These are phyloP conservation scores for Drosophila leontia DNA, from an alignment of 1,140 invertebrate genomes.

Conservation along the genomic window DNA sequence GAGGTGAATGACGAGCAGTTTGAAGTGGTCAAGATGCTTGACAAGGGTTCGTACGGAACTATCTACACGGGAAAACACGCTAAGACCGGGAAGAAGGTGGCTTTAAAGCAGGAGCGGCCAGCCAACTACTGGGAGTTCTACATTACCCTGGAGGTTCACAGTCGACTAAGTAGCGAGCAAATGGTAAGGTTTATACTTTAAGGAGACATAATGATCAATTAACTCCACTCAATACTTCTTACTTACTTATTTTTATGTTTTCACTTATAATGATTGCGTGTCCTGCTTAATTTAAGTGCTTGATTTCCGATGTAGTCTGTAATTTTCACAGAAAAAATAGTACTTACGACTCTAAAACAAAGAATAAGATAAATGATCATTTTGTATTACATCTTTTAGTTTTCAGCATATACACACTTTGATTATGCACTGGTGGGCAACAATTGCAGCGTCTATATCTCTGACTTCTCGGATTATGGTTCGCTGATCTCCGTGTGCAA, in stretches of 20 bases:
- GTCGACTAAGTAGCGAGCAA: constrained; percentile 89
- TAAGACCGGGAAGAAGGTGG: constrained; percentile 86
- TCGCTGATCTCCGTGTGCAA: constrained; percentile 92
- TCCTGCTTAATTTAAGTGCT: no score
- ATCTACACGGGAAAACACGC: constrained; percentile 86
- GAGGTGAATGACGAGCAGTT: constrained; percentile 87
- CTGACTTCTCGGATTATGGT: constrained; percentile 91
- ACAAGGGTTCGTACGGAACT: constrained; percentile 91
- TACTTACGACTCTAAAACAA: background rate
- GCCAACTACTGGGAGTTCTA: constrained; percentile 93
- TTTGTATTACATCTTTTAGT: constrained; percentile 85
- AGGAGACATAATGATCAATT: background rate
- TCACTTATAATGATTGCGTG: no score
- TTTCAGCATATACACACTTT: constrained; percentile 89
- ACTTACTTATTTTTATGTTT: no score
- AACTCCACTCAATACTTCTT: no score
- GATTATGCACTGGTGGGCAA: constrained; percentile 89
- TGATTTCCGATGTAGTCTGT: no score
- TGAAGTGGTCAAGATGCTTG: constrained; percentile 89
- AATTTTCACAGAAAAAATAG: no score
- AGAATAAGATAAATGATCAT: background rate
- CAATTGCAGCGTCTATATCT: constrained; percentile 92
- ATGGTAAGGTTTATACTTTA: constrained; percentile 86
- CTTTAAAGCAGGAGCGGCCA: constrained; percentile 91
- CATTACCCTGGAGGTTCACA: constrained; percentile 91